These are phyloP conservation scores for Nysson spinosus DNA, from an alignment of 2,888 invertebrate species.

Conservation along the genomic window DNA sequence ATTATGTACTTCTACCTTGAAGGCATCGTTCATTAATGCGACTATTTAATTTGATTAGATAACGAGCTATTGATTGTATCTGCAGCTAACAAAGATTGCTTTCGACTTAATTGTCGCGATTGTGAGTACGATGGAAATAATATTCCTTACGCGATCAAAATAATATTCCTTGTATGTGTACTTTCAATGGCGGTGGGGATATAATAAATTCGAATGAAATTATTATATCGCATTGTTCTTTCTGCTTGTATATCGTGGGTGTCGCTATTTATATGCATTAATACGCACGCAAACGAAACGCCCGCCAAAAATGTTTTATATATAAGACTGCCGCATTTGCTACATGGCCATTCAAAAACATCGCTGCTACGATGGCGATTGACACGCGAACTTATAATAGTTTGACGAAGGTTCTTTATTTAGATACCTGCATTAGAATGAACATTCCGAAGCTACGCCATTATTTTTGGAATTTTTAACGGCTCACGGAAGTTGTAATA, in stretches of 20 bases:
- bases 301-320: slow-evolving; percentile 45
- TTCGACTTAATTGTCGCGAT: background rate
- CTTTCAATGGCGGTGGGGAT: too few relatives aligned
- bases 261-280: slow-evolving; percentile 8
- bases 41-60: slow-evolving; percentile 46
- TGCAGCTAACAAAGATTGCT: slow-evolving; percentile 1
- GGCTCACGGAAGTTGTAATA: too few relatives aligned
- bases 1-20: background rate
- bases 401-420: slow-evolving; percentile 42
- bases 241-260: background rate
- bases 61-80: slow-evolving; percentile 15
- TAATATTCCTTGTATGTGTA: too few relatives aligned
- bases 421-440: too few relatives aligned
- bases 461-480: too few relatives aligned
- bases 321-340: slow-evolving; percentile 15
- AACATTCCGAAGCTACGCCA: too few relatives aligned
- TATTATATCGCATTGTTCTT: too few relatives aligned
- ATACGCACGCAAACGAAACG: slow-evolving; percentile 31
- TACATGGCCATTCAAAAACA: slow-evolving; percentile 23
- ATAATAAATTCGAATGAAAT: too few relatives aligned
- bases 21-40: slow-evolving; percentile 15
- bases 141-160: too few relatives aligned
- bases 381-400: slow-evolving; percentile 30
- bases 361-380: slow-evolving; percentile 29
- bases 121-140: too few relatives aligned